A percentile compares a stretch with the other conserved stretches of the same genome.
Conservation (phyloP, 2,888 invertebrate species). For the Drosophila falleni region DNA sequence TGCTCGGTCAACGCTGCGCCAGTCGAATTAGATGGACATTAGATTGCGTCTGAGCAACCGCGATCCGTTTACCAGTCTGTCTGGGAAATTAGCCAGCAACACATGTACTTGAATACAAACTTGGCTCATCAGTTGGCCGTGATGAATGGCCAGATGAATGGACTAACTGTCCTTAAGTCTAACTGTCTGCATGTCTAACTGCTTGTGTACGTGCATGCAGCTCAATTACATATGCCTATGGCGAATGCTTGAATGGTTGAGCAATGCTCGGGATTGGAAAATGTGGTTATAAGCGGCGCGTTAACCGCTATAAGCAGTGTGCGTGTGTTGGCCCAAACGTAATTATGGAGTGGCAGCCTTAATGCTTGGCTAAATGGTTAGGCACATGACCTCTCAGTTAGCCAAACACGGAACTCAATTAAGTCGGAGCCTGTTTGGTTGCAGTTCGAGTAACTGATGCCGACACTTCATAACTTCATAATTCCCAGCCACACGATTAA, state of each 20-base stretch:
- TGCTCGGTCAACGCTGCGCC: constrained; percentile 20
- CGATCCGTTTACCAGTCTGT: constrained; percentile 60
- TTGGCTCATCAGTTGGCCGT: constrained; percentile 43
- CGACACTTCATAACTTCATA: constrained; percentile 65
- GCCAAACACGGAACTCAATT: constrained; percentile 62
- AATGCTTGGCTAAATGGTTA: constrained; percentile 60
- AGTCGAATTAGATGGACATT: constrained; percentile 38
- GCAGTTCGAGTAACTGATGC: constrained; percentile 29
- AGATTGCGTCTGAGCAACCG: constrained; percentile 35
- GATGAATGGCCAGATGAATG: constrained; percentile 23
- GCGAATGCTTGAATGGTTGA: constrained; percentile 14
- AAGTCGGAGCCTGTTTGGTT: constrained; percentile 20
- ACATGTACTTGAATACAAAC: constrained; percentile 55
- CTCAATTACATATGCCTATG: constrained; percentile 61
- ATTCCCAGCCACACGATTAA: constrained; percentile 53
- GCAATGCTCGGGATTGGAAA: constrained; percentile 18
- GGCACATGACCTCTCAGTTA: constrained; percentile 29
- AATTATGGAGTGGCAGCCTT: constrained; percentile 36
- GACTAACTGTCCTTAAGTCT: constrained; percentile 8
- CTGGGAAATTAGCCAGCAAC: constrained; percentile 62
- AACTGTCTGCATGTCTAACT: constrained; percentile 16
- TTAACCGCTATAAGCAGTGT: constrained; percentile 60
- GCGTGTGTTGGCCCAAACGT: constrained; percentile 44
- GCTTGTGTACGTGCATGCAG: constrained; percentile 42
- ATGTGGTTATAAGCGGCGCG: constrained; percentile 58